Evolutionary conservation across 2,113 vertebrate species (phyloP), one percentile per base, ranked within the genome.

Genomic region (Eudyptes chrysolophus): DNA sequence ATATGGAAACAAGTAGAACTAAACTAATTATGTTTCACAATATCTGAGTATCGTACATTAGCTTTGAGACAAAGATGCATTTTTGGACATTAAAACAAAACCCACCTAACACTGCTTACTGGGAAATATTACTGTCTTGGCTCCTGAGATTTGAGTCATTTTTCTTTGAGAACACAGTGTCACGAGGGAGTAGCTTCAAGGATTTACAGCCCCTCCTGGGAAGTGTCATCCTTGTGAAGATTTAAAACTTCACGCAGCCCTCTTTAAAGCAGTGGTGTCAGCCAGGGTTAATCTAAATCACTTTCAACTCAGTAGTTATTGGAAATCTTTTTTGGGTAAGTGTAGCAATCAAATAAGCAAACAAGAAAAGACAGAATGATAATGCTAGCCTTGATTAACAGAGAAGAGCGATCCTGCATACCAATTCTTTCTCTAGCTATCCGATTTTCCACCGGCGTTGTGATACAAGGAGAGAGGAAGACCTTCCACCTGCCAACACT

Each of bases 321-420:
- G 95, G 89, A 95, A 96, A 95, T 94, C 80, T 95, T 96, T 97
- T 94, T 61, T 78, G 81, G 77, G 36, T 95, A 97, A 97, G 91
- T 79, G 77, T 87, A 94, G 93, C 95, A 92, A 96, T 96, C 94
- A 97, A 95, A 90, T 61, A 96, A 94, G 92, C 84, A 92, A 97
- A 95, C 68, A 94, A 87, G 91, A 94, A 86, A 80, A 95, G 70
- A 69, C 72, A 95, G 69, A 82, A 85, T 82, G 69, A 90, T 93
- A 95, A 91, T 85, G 66, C 87, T 69, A 61, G 78, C 58, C 87
- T 96, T 96, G 94, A 95, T 97, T 93, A 95, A 96, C 65, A 94
- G 57, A 70, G 60, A 64, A 72, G 57, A 84, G 46, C 1, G 5
- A 87, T 87, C 36, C 76, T 87, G 86, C 87, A 84, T 76, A 95